phyloP scores from a whole-genome alignment of 2,113 vertebrate genomes.

The Hyla sarda region DNA sequence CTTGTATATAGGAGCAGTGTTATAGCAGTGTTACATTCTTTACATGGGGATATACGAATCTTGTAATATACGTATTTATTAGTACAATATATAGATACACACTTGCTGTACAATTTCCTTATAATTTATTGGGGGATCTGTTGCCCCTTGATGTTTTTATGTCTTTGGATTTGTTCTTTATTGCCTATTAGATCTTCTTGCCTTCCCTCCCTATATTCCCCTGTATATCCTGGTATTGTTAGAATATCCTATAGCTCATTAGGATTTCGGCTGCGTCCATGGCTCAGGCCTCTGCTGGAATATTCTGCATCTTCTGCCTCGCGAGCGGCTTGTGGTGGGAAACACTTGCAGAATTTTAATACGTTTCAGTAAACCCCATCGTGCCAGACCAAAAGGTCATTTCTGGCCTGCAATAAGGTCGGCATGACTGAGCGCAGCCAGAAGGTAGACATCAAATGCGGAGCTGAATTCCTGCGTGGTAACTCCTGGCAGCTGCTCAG shows the following conservation, averaged over 20 bases:
- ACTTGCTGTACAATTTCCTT: too few species aligned
- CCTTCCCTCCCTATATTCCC: background rate
- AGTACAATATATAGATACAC: too few species aligned
- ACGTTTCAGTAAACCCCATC: background rate
- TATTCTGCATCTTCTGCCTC: background rate
- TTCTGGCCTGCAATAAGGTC: background rate
- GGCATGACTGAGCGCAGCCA: slow-evolving; percentile 17
- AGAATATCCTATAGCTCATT: background rate
- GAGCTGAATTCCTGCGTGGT: background rate
- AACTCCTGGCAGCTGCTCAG: background rate
- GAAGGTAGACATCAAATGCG: background rate
- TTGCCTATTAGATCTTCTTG: background rate
- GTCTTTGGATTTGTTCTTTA: background rate
- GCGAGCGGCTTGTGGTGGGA: background rate
- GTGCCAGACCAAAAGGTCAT: background rate
- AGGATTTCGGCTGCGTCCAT: background rate
- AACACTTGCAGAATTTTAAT: slow-evolving; percentile 21
- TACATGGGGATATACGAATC: too few species aligned
- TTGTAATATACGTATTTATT: too few species aligned
- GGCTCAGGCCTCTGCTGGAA: background rate
- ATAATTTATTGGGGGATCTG: too few species aligned
- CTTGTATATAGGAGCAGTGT: too few species aligned
- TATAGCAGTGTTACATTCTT: too few species aligned
- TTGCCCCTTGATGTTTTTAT: too few species aligned
- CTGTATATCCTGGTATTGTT: background rate